phyloP scores from a whole-genome alignment of 2,797 vertebrate species.

The Peromyscus nudipes region DNA sequence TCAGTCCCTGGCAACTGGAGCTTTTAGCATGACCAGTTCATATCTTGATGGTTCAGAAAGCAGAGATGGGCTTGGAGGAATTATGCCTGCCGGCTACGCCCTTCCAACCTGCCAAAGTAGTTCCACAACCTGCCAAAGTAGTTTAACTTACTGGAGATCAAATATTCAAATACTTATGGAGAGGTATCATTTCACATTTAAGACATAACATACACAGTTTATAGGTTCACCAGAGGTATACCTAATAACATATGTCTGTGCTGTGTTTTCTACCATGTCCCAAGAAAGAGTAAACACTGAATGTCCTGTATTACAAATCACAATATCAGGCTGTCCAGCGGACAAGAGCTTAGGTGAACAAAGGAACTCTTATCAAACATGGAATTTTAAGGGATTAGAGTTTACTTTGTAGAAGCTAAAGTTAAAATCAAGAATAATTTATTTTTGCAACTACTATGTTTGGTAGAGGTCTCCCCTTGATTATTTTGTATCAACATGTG shows the following conservation, averaged over 20 bases:
- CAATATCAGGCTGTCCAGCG: neutral
- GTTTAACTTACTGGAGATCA: neutral
- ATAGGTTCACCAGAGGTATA: neutral
- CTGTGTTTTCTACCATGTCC: neutral
- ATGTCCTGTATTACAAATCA: neutral
- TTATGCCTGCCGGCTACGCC: neutral
- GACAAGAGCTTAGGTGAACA: neutral
- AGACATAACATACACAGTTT: neutral
- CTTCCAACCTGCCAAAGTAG: neutral
- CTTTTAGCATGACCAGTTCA: neutral
- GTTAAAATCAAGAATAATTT: neutral
- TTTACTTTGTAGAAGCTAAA: slow-evolving; percentile 28
- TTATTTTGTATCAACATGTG: slow-evolving; percentile 1
- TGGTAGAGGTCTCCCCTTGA: neutral
- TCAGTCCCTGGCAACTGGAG: neutral
- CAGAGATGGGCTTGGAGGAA: neutral
- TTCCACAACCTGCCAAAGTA: neutral
- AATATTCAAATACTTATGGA: neutral
- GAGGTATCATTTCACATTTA: neutral
- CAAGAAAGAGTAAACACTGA: neutral
- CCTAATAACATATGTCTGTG: neutral
- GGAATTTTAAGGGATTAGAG: slow-evolving; percentile 6
- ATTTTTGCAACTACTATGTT: neutral
- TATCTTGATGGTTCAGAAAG: neutral
- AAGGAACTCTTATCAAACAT: neutral